Base-by-base conservation (phyloP, 2,113 vertebrate species). In the Gymnocephalus cernua region DNA sequence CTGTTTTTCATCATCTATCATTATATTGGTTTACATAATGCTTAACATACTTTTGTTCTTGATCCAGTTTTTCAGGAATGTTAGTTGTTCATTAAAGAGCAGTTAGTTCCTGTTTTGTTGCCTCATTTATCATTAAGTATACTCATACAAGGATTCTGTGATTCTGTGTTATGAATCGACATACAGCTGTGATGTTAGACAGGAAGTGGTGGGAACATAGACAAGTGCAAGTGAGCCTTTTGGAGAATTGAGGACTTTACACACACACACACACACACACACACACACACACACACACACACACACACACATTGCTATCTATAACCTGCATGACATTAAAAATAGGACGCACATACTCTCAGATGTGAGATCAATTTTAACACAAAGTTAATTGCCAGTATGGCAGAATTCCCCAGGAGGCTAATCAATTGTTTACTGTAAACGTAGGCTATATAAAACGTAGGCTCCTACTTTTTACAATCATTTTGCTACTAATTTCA, bases 171-270 rank as follows among this genome's bases (percentile, higher is more conserved):
- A 66, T 12, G 7, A 47, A 65, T 53, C 10, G 9, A 9, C 10
- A 81, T 29, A 57, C 70, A 70, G 67, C 78, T 77, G 74, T n/a
- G 6, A 23, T 16, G 50, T 2, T 57, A 81, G 82, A 77, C 78
- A 73, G 83, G 85, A 89, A 86, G 87, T 83, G 75, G 82, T 88
- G 59, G 75, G 84, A 82, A 65, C 77, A 56, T 53, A 59, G 47
- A 82, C n/a, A 38, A 79, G 27, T 29, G 62, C 54, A 74, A 76
- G 62, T 76, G 19, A 66, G 54, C 66, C 1, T 75, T 79, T n/a
- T 32, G 64, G 65, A 57, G 70, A 56, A 51, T 32, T 74, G 32
- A 67, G 70, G 35, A 62, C 70, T 76, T 72, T 19, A 41, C 48
- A 19, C 29, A 79, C 32, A 74, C 21, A 61, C 32, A 32, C 32